Evolutionary conservation across 2,113 vertebrate genomes (phyloP).

Genomic region (Pholis gunnellus): DNA sequence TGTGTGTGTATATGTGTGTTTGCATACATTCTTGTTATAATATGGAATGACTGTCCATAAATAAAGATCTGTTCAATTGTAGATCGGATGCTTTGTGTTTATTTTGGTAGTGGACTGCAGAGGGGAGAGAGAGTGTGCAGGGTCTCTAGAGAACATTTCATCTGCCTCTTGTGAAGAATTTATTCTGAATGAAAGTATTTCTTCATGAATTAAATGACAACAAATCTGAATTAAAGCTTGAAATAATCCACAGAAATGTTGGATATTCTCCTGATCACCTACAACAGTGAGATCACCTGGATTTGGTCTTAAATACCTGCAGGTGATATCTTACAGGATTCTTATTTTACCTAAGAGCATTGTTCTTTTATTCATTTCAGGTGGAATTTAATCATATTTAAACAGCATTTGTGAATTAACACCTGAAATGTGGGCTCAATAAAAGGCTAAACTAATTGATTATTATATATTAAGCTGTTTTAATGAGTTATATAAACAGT

Average conservation of each 20-base stretch:
- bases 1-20: constrained; percentile 66
- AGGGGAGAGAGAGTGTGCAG: too few relatives aligned
- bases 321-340: background rate
- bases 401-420: background rate
- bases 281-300: background rate
- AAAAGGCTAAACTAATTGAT: background rate
- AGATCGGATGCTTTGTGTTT: constrained; percentile 3
- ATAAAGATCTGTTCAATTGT: constrained; percentile 80
- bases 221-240: background rate
- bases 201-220: background rate
- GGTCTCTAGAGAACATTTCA: background rate
- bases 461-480: background rate
- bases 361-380: background rate
- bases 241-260: background rate
- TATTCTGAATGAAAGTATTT: background rate
- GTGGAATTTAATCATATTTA: background rate
- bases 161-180: background rate
- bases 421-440: background rate
- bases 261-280: background rate
- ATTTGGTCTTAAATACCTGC: background rate
- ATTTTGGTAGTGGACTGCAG: background rate
- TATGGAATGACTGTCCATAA: constrained; percentile 76
- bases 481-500: background rate
- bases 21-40: constrained; percentile 59
- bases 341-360: background rate